phyloP scores from a whole-genome alignment of 2,888 invertebrate genomes.

The Tanaodytes sp. region DNA sequence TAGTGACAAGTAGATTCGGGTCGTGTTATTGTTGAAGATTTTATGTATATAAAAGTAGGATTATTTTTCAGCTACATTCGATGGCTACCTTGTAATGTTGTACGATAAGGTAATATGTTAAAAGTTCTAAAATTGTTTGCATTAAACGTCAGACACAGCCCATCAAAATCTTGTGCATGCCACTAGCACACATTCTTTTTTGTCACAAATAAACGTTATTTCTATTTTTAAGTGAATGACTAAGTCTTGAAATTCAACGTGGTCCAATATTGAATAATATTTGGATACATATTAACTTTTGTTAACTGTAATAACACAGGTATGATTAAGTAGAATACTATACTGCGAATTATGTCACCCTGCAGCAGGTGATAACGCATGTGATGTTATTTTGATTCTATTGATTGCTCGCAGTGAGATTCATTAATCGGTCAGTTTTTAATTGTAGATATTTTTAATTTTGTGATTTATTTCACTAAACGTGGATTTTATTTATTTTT shows the following conservation, averaged over 20 bases:
- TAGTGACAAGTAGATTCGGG: constrained; percentile 52
- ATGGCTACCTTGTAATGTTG: constrained; percentile 10
- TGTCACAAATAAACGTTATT: constrained; percentile 38
- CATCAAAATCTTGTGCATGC: constrained; percentile 10
- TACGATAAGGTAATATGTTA: constrained; percentile 14
- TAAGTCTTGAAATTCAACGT: constrained; percentile 10
- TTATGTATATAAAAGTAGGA: constrained; percentile 25
- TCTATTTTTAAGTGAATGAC: constrained; percentile 40
- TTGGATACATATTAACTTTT: neutral
- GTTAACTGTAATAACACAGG: neutral
- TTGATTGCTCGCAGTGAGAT: neutral
- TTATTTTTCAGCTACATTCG: constrained; percentile 5
- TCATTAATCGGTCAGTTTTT: neutral
- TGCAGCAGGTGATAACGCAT: constrained; percentile 1
- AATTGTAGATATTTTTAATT: neutral
- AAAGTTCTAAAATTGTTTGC: neutral
- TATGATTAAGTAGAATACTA: neutral
- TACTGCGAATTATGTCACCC: constrained; percentile 41
- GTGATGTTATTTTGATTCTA: neutral
- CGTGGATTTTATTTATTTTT: constrained; percentile 12
- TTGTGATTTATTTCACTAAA: neutral
- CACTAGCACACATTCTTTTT: constrained; percentile 29
- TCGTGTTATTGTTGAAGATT: constrained; percentile 43
- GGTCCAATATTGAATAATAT: neutral
- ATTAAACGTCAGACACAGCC: constrained; percentile 7